A percentile compares a stretch with the other conserved stretches of the same genome.
Conservation (phyloP, 2,113 vertebrate genomes). For the Pantherophis guttatus region DNA sequence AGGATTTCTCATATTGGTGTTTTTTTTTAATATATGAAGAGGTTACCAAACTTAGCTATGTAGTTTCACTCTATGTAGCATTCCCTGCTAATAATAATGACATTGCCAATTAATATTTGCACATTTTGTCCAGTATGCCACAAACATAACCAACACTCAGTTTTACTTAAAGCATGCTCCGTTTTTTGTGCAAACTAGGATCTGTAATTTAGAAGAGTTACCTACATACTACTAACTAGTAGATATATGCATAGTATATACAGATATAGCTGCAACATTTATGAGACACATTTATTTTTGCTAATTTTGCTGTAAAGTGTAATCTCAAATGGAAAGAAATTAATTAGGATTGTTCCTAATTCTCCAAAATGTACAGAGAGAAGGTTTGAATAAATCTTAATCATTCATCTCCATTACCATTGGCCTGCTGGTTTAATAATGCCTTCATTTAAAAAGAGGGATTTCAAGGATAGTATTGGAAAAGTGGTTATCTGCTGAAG, state of each 20-base stretch:
- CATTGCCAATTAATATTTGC: neutral
- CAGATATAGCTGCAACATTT: neutral
- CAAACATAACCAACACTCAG: neutral
- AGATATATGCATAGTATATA: neutral
- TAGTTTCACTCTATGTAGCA: neutral
- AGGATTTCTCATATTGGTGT: neutral
- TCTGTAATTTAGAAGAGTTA: neutral
- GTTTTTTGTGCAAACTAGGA: neutral
- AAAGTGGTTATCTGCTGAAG: neutral
- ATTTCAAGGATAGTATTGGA: neutral
- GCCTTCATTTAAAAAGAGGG: neutral
- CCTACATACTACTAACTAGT: neutral
- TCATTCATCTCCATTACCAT: neutral
- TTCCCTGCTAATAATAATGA: neutral
- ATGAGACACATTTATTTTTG: neutral
- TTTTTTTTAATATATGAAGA: neutral
- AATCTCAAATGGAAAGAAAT: neutral
- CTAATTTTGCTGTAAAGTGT: neutral
- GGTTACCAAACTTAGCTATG: neutral
- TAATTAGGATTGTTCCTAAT: neutral
- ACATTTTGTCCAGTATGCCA: neutral
- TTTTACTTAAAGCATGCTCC: neutral
- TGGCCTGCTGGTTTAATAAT: neutral
- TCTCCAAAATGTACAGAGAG: neutral
- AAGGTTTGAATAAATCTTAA: neutral